Conservation (phyloP, 1,140 invertebrate genomes). For the Eriocheir sinensis region DNA sequence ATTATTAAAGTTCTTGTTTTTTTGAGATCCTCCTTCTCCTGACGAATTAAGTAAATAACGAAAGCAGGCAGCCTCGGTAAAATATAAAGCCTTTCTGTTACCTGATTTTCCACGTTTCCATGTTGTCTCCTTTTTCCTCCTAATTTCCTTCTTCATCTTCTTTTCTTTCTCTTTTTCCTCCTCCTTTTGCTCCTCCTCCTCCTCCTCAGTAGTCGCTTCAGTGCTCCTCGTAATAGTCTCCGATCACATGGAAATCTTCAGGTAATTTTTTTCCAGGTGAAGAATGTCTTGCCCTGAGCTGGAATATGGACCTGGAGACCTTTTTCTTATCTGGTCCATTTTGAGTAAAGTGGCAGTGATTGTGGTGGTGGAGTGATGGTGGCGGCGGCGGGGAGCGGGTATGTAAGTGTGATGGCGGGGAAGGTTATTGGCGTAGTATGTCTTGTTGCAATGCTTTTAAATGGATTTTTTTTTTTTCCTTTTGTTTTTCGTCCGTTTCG, state of each 20-base stretch:
- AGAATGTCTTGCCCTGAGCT: slow-evolving; percentile 37
- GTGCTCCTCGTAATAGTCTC: slow-evolving; percentile 62
- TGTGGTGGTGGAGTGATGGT: background rate
- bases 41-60: no score
- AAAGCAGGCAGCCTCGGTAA: no score
- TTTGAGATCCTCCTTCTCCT: background rate
- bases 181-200: background rate
- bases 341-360: background rate
- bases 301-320: background rate
- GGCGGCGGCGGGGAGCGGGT: background rate
- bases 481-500: no score
- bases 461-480: background rate
- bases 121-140: background rate
- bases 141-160: background rate
- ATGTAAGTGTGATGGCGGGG: background rate
- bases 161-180: background rate
- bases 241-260: slow-evolving; percentile 69
- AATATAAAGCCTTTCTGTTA: background rate
- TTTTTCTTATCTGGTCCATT: background rate
- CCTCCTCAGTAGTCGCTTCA: slow-evolving; percentile 29
- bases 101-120: no score
- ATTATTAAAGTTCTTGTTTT: no score
- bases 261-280: slow-evolving; percentile 57
- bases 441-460: no score
- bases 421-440: background rate